Conservation (phyloP, 2,113 vertebrate genomes). For the Rafetus swinhoei region DNA sequence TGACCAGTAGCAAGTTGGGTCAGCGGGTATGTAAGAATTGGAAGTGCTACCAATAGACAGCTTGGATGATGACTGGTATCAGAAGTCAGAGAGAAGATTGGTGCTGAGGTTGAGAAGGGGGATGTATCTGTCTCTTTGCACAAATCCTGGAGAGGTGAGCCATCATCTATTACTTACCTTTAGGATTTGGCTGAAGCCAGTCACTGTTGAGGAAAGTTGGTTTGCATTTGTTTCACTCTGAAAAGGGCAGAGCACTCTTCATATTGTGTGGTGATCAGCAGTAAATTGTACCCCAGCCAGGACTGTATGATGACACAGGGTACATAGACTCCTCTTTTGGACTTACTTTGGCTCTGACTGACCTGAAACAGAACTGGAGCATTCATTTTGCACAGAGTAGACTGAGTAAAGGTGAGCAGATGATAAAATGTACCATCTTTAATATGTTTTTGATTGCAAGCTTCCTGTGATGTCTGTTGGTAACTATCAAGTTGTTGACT, state of each 20-base stretch:
- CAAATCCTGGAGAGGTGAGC: not conserved
- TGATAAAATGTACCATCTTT: not conserved
- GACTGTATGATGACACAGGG: not conserved
- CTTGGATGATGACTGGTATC: slow-evolving; percentile 32
- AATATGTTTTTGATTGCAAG: not conserved
- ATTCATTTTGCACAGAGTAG: not conserved
- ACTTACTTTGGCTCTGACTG: not conserved
- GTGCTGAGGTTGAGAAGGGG: not conserved
- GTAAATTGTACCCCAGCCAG: not conserved
- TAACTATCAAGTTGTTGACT: not conserved
- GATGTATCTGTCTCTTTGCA: not conserved
- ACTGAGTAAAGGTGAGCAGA: not conserved
- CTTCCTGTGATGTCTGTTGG: not conserved
- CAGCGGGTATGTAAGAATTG: not conserved
- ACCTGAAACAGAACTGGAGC: not conserved
- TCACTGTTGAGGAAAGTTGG: not conserved
- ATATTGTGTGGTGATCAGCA: not conserved
- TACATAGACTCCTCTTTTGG: not conserved
- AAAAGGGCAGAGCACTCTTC: not conserved
- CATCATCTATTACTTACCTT: not conserved
- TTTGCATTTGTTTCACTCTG: not conserved
- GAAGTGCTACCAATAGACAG: not conserved
- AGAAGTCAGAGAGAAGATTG: slow-evolving; percentile 3
- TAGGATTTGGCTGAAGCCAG: not conserved
- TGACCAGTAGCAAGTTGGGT: not conserved